phyloP scores from a whole-genome alignment of 2,888 invertebrate species.

The Xestia rhomboidea region DNA sequence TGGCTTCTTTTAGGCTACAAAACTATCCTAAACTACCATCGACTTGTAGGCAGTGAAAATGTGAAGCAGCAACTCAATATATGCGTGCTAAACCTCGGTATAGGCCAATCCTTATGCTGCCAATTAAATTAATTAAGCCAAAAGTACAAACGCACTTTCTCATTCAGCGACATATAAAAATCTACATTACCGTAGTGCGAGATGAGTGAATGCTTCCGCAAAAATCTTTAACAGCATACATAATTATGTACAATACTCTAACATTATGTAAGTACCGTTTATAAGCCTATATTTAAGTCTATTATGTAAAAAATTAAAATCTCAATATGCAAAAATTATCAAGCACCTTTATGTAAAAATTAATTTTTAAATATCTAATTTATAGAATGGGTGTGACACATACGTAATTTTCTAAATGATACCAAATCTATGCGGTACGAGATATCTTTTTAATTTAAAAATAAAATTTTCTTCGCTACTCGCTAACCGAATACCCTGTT shows the following conservation, averaged over 20 bases:
- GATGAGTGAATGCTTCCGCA: conserved; percentile 53
- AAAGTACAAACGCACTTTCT: conserved; percentile 61
- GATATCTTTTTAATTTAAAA: conserved; percentile 50
- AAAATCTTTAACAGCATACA: conserved; percentile 69
- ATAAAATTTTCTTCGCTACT: conserved; percentile 66
- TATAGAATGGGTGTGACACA: conserved; percentile 50
- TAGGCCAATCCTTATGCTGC: conserved; percentile 29
- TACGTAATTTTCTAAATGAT: conserved; percentile 48
- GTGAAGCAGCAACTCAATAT: conserved; percentile 33
- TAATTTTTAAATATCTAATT: conserved; percentile 61
- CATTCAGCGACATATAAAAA: conserved; percentile 58
- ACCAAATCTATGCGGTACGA: conserved; percentile 52
- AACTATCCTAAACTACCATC: conserved; percentile 14
- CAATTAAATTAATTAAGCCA: conserved; percentile 32
- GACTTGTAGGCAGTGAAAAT: conserved; percentile 9
- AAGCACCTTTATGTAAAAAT: conserved; percentile 77
- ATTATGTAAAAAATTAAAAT: conserved; percentile 76
- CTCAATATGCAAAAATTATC: conserved; percentile 73
- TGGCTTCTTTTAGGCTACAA: conserved; percentile 27
- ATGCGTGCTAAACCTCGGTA: conserved; percentile 22
- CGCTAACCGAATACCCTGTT: conserved; percentile 79
- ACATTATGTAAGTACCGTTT: conserved; percentile 54
- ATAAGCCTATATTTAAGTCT: conserved; percentile 64
- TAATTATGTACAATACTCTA: conserved; percentile 62
- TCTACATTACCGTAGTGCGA: conserved; percentile 60